phyloP scores from a whole-genome alignment of 2,888 invertebrate species.

The Lumbricus terrestris region DNA sequence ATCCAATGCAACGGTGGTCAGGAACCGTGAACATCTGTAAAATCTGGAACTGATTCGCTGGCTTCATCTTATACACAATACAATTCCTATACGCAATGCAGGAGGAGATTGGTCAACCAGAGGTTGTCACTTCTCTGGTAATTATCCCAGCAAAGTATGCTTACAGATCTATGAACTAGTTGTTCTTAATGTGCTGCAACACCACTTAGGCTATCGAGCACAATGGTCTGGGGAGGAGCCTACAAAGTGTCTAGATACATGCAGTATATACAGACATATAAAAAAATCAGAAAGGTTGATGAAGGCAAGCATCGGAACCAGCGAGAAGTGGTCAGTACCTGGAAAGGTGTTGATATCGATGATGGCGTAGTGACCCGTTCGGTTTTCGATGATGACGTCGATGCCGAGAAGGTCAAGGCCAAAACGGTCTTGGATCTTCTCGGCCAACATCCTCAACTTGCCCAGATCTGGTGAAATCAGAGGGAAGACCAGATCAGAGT shows the following conservation, averaged over 20 bases:
- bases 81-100: no score
- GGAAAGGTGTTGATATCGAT: conserved; percentile 88
- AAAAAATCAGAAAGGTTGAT: background rate
- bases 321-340: conserved; percentile 42
- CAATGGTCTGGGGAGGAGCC: no score
- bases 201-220: no score
- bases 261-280: background rate
- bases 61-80: no score
- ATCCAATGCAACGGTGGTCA: background rate
- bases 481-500: conserved; percentile 12
- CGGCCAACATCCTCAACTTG: conserved; percentile 63
- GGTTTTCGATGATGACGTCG: conserved; percentile 82
- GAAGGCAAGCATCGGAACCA: background rate
- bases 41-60: no score
- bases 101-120: no score
- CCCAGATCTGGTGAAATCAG: conserved; percentile 25
- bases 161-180: no score
- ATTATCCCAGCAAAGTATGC: no score
- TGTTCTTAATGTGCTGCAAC: no score
- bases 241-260: background rate
- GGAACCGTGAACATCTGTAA: no score
- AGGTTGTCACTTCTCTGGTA: no score
- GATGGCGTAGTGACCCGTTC: conserved; percentile 75
- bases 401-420: conserved; percentile 77
- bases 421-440: conserved; percentile 69